phyloP scores from a whole-genome alignment of 2,888 invertebrate genomes.

The Agrotis ipsilon region DNA sequence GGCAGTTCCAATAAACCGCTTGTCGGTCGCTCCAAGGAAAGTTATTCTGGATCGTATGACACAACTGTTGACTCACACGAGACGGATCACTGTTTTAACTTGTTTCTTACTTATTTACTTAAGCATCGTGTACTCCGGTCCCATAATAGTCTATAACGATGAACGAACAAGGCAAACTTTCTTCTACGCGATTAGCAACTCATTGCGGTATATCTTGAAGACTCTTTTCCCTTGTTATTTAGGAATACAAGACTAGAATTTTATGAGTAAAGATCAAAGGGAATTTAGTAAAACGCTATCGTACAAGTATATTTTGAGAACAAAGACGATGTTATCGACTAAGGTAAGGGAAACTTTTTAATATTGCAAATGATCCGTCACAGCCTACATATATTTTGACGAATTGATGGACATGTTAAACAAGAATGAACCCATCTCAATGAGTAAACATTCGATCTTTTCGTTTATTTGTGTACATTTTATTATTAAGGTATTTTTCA shows the following conservation, averaged over 20 bases:
- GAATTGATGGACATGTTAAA: constrained; percentile 14
- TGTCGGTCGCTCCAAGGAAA: constrained; percentile 57
- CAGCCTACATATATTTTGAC: constrained; percentile 24
- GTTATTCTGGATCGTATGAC: constrained; percentile 77
- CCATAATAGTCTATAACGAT: background rate
- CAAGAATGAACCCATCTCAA: background rate
- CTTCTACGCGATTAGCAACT: too few species aligned
- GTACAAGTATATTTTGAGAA: background rate
- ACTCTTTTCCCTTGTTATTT: background rate
- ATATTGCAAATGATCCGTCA: constrained; percentile 28
- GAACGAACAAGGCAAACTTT: background rate
- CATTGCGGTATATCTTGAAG: too few species aligned
- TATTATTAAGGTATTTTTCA: background rate
- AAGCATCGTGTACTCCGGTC: constrained; percentile 10
- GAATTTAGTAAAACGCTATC: background rate
- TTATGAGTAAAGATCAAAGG: background rate
- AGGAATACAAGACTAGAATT: background rate
- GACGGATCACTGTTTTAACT: constrained; percentile 37
- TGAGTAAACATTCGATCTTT: background rate
- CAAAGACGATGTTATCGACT: background rate
- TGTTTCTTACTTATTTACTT: constrained; percentile 37
- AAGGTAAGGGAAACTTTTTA: constrained; percentile 14
- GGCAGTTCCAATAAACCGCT: constrained; percentile 47
- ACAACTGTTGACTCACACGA: constrained; percentile 75
- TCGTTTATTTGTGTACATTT: constrained; percentile 13